Percentiles rank a stretch among this genome's conserved stretches.
phyloP scores from a whole-genome alignment of 1,140 invertebrate species.

The Radopholus similis region DNA sequence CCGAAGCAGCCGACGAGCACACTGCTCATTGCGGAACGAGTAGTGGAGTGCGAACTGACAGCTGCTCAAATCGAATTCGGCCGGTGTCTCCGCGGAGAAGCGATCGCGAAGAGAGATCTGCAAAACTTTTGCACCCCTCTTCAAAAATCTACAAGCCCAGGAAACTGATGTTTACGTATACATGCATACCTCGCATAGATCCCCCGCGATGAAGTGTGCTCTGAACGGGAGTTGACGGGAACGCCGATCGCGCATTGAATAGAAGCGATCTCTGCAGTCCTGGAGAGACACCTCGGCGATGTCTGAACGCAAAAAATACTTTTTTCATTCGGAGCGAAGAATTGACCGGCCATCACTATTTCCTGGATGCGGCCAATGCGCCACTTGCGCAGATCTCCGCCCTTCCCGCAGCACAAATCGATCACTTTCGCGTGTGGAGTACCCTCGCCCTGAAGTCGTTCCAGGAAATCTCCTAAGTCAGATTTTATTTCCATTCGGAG shows the following conservation, averaged over 20 bases:
- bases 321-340: not conserved
- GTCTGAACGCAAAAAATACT: slow-evolving; percentile 65
- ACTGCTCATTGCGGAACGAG: slow-evolving; percentile 83
- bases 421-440: slow-evolving; percentile 64
- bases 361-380: slow-evolving; percentile 75
- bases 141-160: not conserved
- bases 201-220: slow-evolving; percentile 85
- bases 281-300: slow-evolving; percentile 85
- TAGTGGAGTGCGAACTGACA: slow-evolving; percentile 96
- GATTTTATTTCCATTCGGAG: not conserved
- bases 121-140: not conserved
- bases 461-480: slow-evolving; percentile 58
- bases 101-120: slow-evolving; percentile 2
- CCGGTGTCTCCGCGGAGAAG: not conserved
- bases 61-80: slow-evolving; percentile 77
- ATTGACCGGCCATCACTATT: slow-evolving; percentile 75
- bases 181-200: slow-evolving; percentile 66
- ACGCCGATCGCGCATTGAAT: slow-evolving; percentile 61
- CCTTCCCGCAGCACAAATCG: slow-evolving; percentile 79
- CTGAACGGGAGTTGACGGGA: slow-evolving; percentile 65
- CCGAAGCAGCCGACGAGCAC: slow-evolving; percentile 83
- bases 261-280: slow-evolving; percentile 69
- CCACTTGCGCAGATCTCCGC: slow-evolving; percentile 94
- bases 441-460: slow-evolving; percentile 67
- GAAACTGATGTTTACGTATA: not conserved